Percentiles rank a stretch among this genome's conserved stretches.
phyloP scores from a whole-genome alignment of 2,113 vertebrate species.

The Murina feae region DNA sequence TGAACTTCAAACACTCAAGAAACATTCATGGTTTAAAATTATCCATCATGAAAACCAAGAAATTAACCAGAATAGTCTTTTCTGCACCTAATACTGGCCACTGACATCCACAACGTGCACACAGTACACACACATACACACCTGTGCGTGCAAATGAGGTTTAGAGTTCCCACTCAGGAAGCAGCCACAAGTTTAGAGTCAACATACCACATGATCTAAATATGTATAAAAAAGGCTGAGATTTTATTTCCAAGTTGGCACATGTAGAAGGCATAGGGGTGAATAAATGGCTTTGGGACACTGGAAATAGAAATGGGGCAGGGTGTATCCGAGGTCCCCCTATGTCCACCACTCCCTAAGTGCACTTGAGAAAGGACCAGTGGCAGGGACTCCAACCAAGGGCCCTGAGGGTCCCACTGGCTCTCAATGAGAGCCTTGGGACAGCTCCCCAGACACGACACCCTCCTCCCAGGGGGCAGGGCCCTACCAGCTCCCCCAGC shows the following conservation, averaged over 20 bases:
- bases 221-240: background rate
- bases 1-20: background rate
- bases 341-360: background rate
- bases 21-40: background rate
- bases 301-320: background rate
- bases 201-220: background rate
- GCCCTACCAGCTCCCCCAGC: background rate
- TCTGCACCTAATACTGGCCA: background rate
- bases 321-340: background rate
- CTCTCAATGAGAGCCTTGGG: background rate
- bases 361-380: background rate
- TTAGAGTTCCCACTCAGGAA: background rate
- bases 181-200: background rate
- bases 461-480: background rate
- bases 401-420: background rate
- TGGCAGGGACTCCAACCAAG: background rate
- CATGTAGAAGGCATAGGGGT: background rate
- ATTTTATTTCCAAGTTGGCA: constrained; percentile 60
- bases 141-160: background rate
- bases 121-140: fast-evolving
- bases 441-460: background rate
- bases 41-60: background rate
- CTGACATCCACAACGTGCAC: background rate
- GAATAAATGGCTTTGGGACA: background rate
- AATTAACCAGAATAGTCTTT: background rate